phyloP scores from a whole-genome alignment of 2,113 vertebrate species.

The Odobenus rosmarus region DNA sequence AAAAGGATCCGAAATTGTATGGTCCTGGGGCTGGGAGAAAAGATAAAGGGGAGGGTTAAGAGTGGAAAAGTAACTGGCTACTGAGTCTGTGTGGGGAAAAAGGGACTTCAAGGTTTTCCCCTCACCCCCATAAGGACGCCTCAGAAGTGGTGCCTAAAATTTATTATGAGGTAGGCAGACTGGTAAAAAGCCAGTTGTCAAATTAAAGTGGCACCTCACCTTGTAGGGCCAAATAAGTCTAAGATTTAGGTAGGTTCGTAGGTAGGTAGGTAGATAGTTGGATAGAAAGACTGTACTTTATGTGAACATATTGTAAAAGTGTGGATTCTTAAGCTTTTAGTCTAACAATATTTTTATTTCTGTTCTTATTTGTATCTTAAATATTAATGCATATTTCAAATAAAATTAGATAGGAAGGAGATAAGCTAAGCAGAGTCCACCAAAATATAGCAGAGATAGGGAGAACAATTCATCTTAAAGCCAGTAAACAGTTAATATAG shows the following conservation, averaged over 20 bases:
- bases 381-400: conserved; percentile 25
- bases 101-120: background rate
- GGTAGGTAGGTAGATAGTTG: background rate
- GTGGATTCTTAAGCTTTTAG: background rate
- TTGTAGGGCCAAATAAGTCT: background rate
- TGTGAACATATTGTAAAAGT: background rate
- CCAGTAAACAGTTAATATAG: background rate
- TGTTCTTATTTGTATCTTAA: background rate
- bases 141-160: background rate
- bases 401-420: background rate
- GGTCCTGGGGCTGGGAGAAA: background rate
- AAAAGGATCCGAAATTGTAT: background rate
- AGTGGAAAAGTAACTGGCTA: background rate
- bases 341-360: background rate
- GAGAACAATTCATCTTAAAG: background rate
- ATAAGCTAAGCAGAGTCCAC: background rate
- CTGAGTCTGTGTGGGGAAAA: background rate
- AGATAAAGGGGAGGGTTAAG: background rate
- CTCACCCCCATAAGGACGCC: background rate
- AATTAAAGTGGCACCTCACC: background rate
- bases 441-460: background rate
- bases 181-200: background rate
- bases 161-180: background rate
- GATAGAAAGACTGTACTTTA: background rate
- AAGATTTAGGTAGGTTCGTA: background rate